A percentile compares a stretch with the other conserved stretches of the same genome.
Conservation (phyloP, 2,888 invertebrate genomes). For the Ennomos fuscantarius region DNA sequence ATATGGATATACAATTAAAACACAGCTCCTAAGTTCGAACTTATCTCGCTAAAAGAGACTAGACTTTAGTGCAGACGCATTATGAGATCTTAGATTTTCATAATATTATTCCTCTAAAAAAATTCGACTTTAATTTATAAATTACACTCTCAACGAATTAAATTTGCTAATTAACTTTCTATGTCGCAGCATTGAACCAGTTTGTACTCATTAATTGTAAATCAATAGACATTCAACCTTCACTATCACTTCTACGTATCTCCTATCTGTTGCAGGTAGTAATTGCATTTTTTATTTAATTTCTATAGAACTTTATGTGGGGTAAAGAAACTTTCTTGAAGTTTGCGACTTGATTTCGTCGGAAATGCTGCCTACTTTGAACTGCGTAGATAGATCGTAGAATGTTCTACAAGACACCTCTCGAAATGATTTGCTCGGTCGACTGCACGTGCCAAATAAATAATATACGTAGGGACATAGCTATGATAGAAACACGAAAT, state of each 20-base stretch:
- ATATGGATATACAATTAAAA: no score
- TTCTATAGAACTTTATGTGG: conserved; percentile 9
- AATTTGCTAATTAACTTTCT: conserved; percentile 3
- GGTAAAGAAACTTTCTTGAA: conserved; percentile 4
- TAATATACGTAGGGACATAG: no score
- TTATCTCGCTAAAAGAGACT: no score
- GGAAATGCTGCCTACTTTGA: conserved; percentile 5
- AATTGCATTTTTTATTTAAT: conserved; percentile 12
- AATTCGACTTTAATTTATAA: no score
- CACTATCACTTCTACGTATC: conserved; percentile 11
- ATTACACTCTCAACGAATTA: no score
- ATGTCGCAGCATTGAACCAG: conserved; percentile 12
- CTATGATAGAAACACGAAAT: no score
- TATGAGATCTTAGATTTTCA: no score
- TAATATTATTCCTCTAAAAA: no score
- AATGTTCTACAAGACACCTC: not conserved
- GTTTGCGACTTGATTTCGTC: conserved; percentile 2
- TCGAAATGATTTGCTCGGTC: no score
- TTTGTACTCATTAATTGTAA: conserved; percentile 2
- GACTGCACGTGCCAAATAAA: no score
- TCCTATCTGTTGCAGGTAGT: conserved; percentile 3
- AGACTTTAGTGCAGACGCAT: no score
- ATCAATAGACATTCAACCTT: conserved; percentile 14
- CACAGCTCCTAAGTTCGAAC: no score
- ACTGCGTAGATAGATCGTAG: not conserved